Evolutionary conservation across 1,140 invertebrate species (phyloP).

Genomic region (Drosophila repleta): DNA sequence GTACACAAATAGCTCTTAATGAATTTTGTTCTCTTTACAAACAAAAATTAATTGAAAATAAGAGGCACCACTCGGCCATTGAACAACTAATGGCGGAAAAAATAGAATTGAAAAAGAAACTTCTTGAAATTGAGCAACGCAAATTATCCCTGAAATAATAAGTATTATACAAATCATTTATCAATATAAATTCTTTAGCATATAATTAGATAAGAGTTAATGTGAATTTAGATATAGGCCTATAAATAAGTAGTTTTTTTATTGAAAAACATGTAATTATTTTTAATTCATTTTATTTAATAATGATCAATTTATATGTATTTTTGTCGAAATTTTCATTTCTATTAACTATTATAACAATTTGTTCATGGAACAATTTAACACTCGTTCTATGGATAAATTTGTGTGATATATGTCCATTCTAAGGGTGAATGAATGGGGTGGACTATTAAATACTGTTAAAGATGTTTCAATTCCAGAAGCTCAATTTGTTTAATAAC

Average conservation of each 20-base stretch:
- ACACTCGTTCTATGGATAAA: too few relatives aligned
- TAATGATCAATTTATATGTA: constrained; percentile 6
- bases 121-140: constrained; percentile 63
- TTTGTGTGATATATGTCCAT: too few relatives aligned
- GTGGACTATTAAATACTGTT: too few relatives aligned
- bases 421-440: too few relatives aligned
- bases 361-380: too few relatives aligned
- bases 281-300: constrained; percentile 3
- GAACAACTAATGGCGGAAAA: constrained; percentile 68
- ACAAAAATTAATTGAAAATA: constrained; percentile 61
- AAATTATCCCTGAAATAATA: constrained; percentile 58
- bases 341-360: background rate
- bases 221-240: constrained; percentile 3
- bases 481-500: too few relatives aligned
- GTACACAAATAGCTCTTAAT: constrained; percentile 40
- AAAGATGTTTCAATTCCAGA: too few relatives aligned
- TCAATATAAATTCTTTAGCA: constrained; percentile 4
- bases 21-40: constrained; percentile 66
- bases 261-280: background rate
- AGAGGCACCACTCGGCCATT: constrained; percentile 55
- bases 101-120: constrained; percentile 62
- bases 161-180: constrained; percentile 6
- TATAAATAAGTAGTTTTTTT: constrained; percentile 14
- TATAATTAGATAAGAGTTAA: constrained; percentile 27
- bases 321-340: background rate